phyloP scores from a whole-genome alignment of 2,113 vertebrate species.

The Trichomycterus rosablanca region DNA sequence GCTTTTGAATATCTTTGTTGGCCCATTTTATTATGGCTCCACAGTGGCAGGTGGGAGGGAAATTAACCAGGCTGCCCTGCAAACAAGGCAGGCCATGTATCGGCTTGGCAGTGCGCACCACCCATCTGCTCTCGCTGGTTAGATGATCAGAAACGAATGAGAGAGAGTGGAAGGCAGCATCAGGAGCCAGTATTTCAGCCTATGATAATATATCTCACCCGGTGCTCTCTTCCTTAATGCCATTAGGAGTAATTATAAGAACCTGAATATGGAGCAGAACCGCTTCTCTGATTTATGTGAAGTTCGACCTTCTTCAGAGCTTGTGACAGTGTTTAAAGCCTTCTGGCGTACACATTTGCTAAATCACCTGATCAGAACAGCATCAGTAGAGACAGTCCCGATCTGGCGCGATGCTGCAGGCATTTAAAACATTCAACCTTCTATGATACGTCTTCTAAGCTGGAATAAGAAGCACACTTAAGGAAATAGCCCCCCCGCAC shows the following conservation, averaged over 20 bases:
- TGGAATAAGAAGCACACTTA: constrained; percentile 48
- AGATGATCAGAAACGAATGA: constrained; percentile 42
- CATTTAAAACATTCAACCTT: constrained; percentile 40
- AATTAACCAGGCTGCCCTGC: constrained; percentile 69
- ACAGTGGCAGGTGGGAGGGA: constrained; percentile 62
- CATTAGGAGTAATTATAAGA: constrained; percentile 66
- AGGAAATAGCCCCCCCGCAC: constrained; percentile 36
- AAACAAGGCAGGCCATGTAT: constrained; percentile 67
- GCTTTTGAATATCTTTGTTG: constrained; percentile 4
- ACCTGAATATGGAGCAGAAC: constrained; percentile 53
- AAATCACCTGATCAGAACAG: constrained; percentile 54
- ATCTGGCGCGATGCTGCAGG: constrained; percentile 19
- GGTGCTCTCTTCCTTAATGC: constrained; percentile 46
- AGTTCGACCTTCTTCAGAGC: constrained; percentile 49
- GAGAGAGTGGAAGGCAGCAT: constrained; percentile 22
- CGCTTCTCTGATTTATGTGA: constrained; percentile 51
- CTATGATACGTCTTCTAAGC: constrained; percentile 45
- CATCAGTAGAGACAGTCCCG: constrained; percentile 33
- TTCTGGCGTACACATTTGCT: constrained; percentile 51
- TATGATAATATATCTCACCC: constrained; percentile 53
- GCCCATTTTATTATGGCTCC: constrained; percentile 58
- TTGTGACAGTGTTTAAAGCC: constrained; percentile 43
- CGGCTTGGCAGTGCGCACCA: constrained; percentile 60
- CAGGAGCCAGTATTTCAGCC: constrained; percentile 43
- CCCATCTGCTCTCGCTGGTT: constrained; percentile 66